phyloP scores from a whole-genome alignment of 2,888 invertebrate species.

The Spicauda simplicius region DNA sequence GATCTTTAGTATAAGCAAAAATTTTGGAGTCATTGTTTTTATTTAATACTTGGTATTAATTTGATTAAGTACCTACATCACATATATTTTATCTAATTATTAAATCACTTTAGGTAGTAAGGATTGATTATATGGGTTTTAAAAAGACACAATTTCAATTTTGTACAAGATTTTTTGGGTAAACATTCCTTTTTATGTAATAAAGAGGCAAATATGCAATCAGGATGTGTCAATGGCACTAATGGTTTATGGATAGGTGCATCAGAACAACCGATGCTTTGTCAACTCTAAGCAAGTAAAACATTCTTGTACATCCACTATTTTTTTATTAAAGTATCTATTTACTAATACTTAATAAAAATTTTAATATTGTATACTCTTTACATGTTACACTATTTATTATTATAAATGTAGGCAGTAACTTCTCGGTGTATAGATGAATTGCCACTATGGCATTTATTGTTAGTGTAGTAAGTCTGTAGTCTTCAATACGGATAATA shows the following conservation, averaged over 20 bases:
- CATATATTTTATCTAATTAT: neutral
- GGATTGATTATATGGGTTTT: neutral
- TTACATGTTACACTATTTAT: neutral
- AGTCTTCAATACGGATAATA: neutral
- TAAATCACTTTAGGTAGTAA: neutral
- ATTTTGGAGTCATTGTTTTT: slow-evolving; percentile 6
- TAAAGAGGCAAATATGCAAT: neutral
- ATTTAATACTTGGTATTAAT: neutral
- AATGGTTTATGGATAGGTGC: too few species aligned
- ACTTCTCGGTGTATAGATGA: neutral
- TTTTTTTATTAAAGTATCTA: neutral
- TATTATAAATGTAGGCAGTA: neutral
- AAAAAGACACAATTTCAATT: neutral
- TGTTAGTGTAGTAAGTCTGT: neutral
- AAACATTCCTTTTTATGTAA: neutral
- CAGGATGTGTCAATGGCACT: too few species aligned
- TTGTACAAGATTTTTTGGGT: neutral
- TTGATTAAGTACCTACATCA: neutral
- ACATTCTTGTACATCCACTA: neutral
- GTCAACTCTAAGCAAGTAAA: neutral
- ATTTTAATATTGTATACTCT: neutral
- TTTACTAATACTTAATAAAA: neutral
- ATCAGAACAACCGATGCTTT: too few species aligned
- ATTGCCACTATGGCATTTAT: neutral
- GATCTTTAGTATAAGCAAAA: slow-evolving; percentile 14